phyloP scores from a whole-genome alignment of 2,113 vertebrate species.

The Neolamprologus sp. region DNA sequence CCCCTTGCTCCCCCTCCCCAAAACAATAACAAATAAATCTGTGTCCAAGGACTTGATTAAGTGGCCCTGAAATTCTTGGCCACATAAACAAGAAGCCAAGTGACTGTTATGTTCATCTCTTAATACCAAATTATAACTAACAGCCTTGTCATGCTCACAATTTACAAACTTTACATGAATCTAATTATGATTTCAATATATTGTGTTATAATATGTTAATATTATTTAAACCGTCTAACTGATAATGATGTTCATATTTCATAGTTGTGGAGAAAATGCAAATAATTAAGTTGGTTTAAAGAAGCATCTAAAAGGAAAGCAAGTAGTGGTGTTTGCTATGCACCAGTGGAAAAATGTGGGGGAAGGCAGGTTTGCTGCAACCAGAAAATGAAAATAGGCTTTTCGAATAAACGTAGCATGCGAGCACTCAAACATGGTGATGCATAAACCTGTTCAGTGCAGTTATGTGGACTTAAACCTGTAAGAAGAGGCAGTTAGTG shows the following conservation, averaged over 20 bases:
- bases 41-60: not conserved
- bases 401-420: not conserved
- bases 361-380: not conserved
- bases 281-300: not conserved
- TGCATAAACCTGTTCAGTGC: not conserved
- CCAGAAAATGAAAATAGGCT: not conserved
- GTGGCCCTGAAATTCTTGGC: not conserved
- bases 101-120: not conserved
- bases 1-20: accelerated
- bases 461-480: not conserved
- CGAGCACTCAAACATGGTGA: not conserved
- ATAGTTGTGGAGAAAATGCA: not conserved
- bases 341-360: not conserved
- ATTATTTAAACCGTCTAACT: not conserved
- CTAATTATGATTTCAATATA: not conserved
- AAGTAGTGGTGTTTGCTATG: not conserved
- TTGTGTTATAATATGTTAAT: too few species aligned
- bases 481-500: not conserved
- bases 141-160: not conserved
- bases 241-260: not conserved
- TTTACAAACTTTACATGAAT: not conserved
- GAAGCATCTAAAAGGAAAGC: not conserved
- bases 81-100: not conserved
- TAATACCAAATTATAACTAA: not conserved
- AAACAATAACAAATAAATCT: not conserved